A percentile compares a stretch with the other conserved stretches of the same genome.
These are phyloP conservation scores for Mimachlamys varia DNA, from an alignment of 2,888 invertebrate genomes.

Conservation along the genomic window DNA sequence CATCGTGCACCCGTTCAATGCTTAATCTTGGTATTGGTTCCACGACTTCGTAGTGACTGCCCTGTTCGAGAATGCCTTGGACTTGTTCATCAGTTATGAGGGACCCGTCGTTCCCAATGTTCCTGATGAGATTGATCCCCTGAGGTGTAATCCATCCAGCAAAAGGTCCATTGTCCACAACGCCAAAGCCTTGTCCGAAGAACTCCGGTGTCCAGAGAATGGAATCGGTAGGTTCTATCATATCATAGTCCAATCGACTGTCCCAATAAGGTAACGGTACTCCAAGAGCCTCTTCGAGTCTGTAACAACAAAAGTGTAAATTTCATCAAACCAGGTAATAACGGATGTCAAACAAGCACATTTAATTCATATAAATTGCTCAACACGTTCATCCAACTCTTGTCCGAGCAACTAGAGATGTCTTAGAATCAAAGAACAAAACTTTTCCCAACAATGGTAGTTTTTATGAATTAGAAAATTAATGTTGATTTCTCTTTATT, in stretches of 20 bases:
- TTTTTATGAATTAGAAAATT: too few relatives aligned
- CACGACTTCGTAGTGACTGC: conserved; percentile 42
- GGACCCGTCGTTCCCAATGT: conserved; percentile 55
- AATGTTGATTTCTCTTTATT: too few relatives aligned
- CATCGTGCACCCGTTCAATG: conserved; percentile 67
- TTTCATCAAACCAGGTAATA: too few relatives aligned
- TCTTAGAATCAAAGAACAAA: too few relatives aligned
- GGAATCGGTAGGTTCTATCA: conserved; percentile 50
- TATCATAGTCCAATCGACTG: not conserved
- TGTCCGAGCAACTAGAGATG: too few relatives aligned
- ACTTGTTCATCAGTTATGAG: conserved; percentile 51
- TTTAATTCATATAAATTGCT: too few relatives aligned
- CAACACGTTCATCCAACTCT: too few relatives aligned
- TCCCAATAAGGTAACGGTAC: not conserved
- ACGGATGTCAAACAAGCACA: too few relatives aligned
- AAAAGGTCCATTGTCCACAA: conserved; percentile 60
- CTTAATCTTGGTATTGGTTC: conserved; percentile 51
- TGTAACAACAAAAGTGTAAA: not conserved
- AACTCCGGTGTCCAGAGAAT: conserved; percentile 58
- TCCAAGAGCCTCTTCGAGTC: not conserved
- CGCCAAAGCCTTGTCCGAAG: conserved; percentile 58
- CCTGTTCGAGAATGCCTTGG: conserved; percentile 49
- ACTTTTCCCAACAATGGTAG: too few relatives aligned
- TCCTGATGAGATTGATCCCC: conserved; percentile 50
- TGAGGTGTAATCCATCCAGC: conserved; percentile 55